These are phyloP conservation scores for Acleris sparsana DNA, from an alignment of 2,888 invertebrate genomes.

Conservation along the genomic window DNA sequence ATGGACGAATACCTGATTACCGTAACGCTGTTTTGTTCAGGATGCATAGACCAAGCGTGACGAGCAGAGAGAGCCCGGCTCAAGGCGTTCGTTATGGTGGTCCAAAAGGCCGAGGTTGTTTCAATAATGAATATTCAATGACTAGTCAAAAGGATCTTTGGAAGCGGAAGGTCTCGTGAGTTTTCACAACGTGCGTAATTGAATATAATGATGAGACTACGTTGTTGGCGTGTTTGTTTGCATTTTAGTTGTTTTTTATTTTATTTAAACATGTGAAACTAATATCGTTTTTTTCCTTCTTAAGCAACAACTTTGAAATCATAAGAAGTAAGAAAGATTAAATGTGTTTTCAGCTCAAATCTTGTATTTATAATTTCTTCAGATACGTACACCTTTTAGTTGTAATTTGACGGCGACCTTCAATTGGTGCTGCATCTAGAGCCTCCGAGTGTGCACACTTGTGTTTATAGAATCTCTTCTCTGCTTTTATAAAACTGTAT, in stretches of 20 bases:
- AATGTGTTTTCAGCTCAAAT: too few relatives aligned
- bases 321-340: too few relatives aligned
- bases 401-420: too few relatives aligned
- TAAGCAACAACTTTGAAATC: too few relatives aligned
- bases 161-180: conserved; percentile 17
- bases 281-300: background rate
- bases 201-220: background rate
- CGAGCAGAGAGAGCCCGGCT: conserved; percentile 11
- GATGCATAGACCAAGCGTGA: conserved; percentile 17
- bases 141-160: conserved; percentile 32
- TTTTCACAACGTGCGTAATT: conserved; percentile 12
- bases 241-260: conserved; percentile 4
- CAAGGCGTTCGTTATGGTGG: conserved; percentile 29
- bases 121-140: conserved; percentile 36
- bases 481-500: too few relatives aligned
- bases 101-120: conserved; percentile 22
- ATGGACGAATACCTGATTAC: conserved; percentile 18
- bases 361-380: too few relatives aligned
- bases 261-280: background rate
- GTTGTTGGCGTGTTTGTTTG: conserved; percentile 2
- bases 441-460: too few relatives aligned
- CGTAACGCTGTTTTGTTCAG: conserved; percentile 15
- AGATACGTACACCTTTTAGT: too few relatives aligned
- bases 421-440: too few relatives aligned
- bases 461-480: too few relatives aligned